These are phyloP conservation scores for Cantharis rustica DNA, from an alignment of 2,888 invertebrate genomes.

Conservation along the genomic window DNA sequence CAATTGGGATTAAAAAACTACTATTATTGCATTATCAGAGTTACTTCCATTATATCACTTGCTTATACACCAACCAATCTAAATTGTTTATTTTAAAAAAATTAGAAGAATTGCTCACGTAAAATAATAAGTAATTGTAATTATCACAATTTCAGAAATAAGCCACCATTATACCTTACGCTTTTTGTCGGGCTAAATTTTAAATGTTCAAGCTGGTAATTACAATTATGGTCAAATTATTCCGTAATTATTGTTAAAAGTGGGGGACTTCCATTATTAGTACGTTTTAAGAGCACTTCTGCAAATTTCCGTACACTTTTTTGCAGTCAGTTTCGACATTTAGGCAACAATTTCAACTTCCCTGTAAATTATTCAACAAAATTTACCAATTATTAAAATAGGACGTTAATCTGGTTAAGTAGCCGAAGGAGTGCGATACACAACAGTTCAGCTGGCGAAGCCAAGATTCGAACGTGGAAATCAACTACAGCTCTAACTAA, in stretches of 20 bases:
- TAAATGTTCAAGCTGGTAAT: neutral
- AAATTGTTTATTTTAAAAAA: neutral
- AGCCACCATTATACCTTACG: neutral
- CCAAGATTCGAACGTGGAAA: too few species aligned
- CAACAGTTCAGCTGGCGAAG: too few species aligned
- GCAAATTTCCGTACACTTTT: neutral
- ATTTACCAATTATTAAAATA: too few species aligned
- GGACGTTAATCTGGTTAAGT: too few species aligned
- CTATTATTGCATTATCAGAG: neutral
- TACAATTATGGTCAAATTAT: neutral
- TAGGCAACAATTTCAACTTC: neutral
- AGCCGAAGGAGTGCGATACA: too few species aligned
- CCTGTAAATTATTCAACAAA: too few species aligned
- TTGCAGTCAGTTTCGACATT: neutral
- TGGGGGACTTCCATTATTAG: neutral
- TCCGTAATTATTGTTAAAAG: neutral
- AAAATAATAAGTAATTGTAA: neutral
- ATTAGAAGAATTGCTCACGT: neutral
- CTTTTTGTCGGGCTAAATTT: neutral
- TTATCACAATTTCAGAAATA: neutral
- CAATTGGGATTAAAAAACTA: conserved; percentile 5
- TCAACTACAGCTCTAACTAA: too few species aligned
- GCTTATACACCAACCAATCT: neutral
- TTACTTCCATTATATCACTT: neutral
- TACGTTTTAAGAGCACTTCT: neutral